Evolutionary conservation across 2,113 vertebrate species (phyloP).

Genomic region (Potamarius usumacintae): DNA sequence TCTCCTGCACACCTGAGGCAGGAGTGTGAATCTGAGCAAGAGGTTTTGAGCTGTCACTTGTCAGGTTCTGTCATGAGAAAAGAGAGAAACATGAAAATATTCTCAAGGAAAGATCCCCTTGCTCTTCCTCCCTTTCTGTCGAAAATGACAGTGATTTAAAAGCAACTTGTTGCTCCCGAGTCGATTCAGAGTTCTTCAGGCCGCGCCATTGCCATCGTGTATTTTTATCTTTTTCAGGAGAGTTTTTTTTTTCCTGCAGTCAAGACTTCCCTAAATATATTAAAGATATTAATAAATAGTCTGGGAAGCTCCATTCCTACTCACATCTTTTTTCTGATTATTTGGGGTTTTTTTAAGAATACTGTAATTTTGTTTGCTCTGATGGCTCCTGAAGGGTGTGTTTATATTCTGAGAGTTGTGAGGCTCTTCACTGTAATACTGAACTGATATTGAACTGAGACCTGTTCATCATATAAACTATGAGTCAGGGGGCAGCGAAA

Average conservation of each 20-base stretch:
- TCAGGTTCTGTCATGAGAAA: slow-evolving; percentile 1
- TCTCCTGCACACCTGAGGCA: background rate
- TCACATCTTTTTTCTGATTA: background rate
- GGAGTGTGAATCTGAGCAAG: background rate
- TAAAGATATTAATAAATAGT: background rate
- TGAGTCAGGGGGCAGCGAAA: background rate
- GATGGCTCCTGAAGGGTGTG: background rate
- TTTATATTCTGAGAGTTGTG: background rate
- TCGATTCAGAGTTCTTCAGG: background rate
- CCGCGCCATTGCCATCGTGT: background rate
- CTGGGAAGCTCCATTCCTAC: background rate
- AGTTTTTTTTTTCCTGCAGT: background rate
- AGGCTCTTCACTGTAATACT: background rate
- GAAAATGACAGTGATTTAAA: background rate
- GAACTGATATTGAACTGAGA: background rate
- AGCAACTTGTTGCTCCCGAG: slow-evolving; percentile 1
- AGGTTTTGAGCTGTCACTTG: slow-evolving; percentile 2
- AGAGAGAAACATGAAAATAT: slow-evolving; percentile 1
- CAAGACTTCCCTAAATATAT: background rate
- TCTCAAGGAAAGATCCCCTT: background rate
- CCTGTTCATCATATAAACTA: no score
- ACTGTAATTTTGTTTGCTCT: background rate
- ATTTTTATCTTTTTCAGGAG: background rate
- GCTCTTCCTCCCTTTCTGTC: background rate
- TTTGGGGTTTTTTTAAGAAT: background rate